Evolutionary conservation across 2,797 vertebrate genomes (phyloP).

Genomic region (Sebastes cheni): DNA sequence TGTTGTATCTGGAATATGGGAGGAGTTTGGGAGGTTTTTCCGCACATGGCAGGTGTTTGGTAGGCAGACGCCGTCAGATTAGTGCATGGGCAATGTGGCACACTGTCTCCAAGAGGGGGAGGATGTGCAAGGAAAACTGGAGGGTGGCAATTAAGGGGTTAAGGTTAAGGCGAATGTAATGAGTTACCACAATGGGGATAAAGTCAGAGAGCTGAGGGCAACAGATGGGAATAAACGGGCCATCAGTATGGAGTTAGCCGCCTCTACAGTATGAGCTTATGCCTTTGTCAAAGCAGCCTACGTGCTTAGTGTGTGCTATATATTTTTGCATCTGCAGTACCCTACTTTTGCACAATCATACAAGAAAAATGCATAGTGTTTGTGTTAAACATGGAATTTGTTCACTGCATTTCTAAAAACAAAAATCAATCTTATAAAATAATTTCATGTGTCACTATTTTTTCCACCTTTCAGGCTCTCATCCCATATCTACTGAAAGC

Average conservation of each 20-base stretch:
- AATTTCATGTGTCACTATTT: conserved; percentile 15
- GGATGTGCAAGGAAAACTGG: conserved; percentile 68
- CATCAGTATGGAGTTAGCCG: conserved; percentile 65
- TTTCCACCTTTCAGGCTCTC: conserved; percentile 42
- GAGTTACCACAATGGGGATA: conserved; percentile 83
- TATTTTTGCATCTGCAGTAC: conserved; percentile 35
- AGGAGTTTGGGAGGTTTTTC: conserved; percentile 61
- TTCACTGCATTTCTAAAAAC: background rate
- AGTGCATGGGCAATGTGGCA: conserved; percentile 74
- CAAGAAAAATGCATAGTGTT: background rate
- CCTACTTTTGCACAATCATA: conserved; percentile 1
- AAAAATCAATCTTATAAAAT: background rate
- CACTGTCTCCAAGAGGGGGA: conserved; percentile 71
- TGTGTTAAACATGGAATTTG: background rate
- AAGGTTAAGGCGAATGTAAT: conserved; percentile 79
- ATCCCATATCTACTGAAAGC: conserved; percentile 41
- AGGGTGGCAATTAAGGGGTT: conserved; percentile 82
- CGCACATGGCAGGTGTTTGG: conserved; percentile 78
- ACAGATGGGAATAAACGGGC: conserved; percentile 82
- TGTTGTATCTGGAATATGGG: conserved; percentile 48
- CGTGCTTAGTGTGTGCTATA: conserved; percentile 31
- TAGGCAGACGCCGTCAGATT: conserved; percentile 80
- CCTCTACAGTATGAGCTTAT: conserved; percentile 69
- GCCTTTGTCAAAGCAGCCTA: conserved; percentile 60
- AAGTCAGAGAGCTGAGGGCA: conserved; percentile 79